Percentiles rank a stretch among this genome's conserved stretches.
phyloP scores from a whole-genome alignment of 2,888 invertebrate species.

The Pristionchus mayeri region DNA sequence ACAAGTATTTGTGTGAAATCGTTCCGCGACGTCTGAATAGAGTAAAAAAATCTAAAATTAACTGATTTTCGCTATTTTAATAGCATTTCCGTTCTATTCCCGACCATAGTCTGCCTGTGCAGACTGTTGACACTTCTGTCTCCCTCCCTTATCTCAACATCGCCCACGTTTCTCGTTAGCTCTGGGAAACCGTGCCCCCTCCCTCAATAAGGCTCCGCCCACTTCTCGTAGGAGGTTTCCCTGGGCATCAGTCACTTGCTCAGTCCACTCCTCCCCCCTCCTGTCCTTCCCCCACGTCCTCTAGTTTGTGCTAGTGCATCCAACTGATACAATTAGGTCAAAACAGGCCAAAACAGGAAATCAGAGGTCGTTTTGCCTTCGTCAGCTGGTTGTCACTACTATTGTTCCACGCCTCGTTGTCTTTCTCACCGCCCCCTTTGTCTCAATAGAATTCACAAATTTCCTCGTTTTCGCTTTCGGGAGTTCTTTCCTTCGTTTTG shows the following conservation, averaged over 20 bases:
- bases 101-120: neutral
- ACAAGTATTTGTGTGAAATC: too few species aligned
- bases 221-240: neutral
- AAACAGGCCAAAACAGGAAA: neutral
- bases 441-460: constrained; percentile 7
- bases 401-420: neutral
- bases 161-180: neutral
- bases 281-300: neutral
- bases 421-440: neutral
- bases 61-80: neutral
- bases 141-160: neutral
- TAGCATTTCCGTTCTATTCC: neutral
- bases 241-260: neutral
- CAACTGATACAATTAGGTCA: neutral
- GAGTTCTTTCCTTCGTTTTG: neutral
- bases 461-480: neutral
- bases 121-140: neutral
- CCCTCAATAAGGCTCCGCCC: neutral
- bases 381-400: neutral
- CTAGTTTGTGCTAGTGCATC: neutral
- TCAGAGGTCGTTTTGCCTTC: neutral
- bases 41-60: neutral
- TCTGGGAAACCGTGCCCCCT: neutral
- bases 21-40: too few species aligned
- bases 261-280: neutral